Percentiles rank a stretch among this genome's conserved stretches.
Evolutionary conservation across 2,113 vertebrate species (phyloP).

Genomic region (Gasterosteus aculeatus): DNA sequence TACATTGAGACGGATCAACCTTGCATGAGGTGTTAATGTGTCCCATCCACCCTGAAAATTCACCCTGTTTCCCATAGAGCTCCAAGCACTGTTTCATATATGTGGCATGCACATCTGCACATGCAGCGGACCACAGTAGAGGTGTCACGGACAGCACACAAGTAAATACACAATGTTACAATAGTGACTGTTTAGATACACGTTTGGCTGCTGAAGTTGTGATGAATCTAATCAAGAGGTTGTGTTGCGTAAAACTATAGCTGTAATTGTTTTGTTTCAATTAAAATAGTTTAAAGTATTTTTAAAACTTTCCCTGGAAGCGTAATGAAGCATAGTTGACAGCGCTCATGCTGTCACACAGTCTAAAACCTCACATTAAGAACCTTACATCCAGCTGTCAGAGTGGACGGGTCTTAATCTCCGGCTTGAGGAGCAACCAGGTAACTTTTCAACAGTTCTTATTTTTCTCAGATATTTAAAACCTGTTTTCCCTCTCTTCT

Average conservation of each 20-base stretch:
- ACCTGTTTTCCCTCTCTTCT: no score
- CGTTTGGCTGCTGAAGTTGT: no score
- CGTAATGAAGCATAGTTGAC: neutral
- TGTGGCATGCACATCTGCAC: slow-evolving; percentile 3
- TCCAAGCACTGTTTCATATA: neutral
- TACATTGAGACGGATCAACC: slow-evolving; percentile 33
- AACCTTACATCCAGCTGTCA: slow-evolving; percentile 10
- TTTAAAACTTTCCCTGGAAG: neutral
- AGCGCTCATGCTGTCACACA: neutral
- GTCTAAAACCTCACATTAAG: slow-evolving; percentile 11
- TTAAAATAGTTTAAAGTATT: no score
- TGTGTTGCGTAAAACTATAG: no score
- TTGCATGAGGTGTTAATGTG: slow-evolving; percentile 17
- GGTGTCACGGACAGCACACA: no score
- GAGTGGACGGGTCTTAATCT: neutral
- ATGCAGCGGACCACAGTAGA: slow-evolving; percentile 11
- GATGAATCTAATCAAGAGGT: no score
- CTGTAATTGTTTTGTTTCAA: no score
- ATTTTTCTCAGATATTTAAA: neutral
- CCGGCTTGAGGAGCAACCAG: neutral
- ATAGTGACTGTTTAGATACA: no score
- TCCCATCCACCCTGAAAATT: slow-evolving; percentile 14
- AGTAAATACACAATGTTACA: no score
- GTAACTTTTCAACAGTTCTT: neutral
- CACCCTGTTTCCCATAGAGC: slow-evolving; percentile 2